A percentile compares a stretch with the other conserved stretches of the same genome.
phyloP scores from a whole-genome alignment of 2,113 vertebrate species.

The Pyrgilauda ruficollis region DNA sequence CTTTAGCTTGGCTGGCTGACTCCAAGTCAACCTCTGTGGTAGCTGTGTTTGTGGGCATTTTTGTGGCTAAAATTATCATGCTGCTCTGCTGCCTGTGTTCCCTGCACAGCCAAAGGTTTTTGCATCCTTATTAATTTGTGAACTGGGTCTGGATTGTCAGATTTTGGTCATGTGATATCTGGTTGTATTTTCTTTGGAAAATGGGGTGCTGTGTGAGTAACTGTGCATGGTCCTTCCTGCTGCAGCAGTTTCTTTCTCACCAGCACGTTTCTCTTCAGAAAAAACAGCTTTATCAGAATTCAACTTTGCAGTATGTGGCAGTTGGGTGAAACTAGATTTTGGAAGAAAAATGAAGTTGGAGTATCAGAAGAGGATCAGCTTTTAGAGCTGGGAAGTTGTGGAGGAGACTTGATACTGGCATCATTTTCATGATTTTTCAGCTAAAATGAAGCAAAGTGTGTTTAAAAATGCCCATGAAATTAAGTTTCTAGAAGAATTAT shows the following conservation, averaged over 20 bases:
- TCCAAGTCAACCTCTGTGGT: not conserved
- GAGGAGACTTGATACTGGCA: not conserved
- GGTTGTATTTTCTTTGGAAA: not conserved
- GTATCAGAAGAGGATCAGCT: not conserved
- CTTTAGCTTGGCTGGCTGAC: not conserved
- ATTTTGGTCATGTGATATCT: not conserved
- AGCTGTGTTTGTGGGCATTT: not conserved
- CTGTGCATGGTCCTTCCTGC: not conserved
- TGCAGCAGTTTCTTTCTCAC: not conserved
- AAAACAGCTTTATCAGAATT: not conserved
- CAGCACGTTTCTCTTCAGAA: not conserved
- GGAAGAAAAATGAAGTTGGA: not conserved
- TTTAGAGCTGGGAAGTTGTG: not conserved
- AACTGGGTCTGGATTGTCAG: not conserved
- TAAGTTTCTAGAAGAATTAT: not conserved
- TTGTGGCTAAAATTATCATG: not conserved
- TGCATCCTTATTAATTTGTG: not conserved
- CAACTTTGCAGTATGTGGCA: not conserved
- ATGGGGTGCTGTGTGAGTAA: fast-evolving
- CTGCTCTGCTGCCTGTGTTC: not conserved
- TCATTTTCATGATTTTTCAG: not conserved
- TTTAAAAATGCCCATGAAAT: not conserved
- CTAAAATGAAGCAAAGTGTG: not conserved
- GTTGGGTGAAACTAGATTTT: not conserved
- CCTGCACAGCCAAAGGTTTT: not conserved